Percentiles rank a stretch among this genome's conserved stretches.
These are phyloP conservation scores for Cephalotes varians DNA, from an alignment of 2,888 invertebrate genomes.

Conservation along the genomic window DNA sequence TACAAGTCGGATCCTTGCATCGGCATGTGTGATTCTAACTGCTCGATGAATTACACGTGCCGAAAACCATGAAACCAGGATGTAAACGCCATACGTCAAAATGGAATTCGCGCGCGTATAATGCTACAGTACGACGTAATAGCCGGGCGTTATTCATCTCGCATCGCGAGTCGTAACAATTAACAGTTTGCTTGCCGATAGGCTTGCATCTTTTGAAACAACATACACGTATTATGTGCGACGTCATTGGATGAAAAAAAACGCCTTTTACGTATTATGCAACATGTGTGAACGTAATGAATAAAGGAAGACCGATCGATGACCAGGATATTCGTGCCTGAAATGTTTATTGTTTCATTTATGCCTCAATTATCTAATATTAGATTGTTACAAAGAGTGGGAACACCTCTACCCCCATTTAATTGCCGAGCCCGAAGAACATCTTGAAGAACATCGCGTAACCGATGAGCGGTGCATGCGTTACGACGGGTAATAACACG, in stretches of 20 bases:
- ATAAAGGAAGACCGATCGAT: constrained; percentile 11
- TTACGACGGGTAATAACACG: constrained; percentile 47
- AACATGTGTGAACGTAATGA: not conserved
- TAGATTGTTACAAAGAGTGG: constrained; percentile 19
- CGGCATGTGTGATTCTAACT: constrained; percentile 45
- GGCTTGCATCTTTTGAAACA: not conserved
- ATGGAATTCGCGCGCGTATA: constrained; percentile 34
- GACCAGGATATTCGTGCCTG: not conserved
- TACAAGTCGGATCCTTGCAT: constrained; percentile 40
- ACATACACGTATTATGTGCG: not conserved
- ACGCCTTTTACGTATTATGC: not conserved
- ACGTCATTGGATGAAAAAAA: not conserved
- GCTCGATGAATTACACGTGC: constrained; percentile 58
- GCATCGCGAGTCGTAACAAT: not conserved
- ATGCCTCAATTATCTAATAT: constrained; percentile 30
- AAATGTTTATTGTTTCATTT: constrained; percentile 23
- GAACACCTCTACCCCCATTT: constrained; percentile 25
- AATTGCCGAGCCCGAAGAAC: constrained; percentile 25
- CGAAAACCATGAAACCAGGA: constrained; percentile 47
- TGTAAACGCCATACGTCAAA: constrained; percentile 47
- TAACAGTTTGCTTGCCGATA: not conserved
- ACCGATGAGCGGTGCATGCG: constrained; percentile 29
- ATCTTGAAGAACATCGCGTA: constrained; percentile 38
- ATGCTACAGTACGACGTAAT: constrained; percentile 42
- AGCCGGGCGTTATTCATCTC: not conserved